Evolutionary conservation across 2,797 vertebrate species (phyloP).

Genomic region (Enteromius argenteus): DNA sequence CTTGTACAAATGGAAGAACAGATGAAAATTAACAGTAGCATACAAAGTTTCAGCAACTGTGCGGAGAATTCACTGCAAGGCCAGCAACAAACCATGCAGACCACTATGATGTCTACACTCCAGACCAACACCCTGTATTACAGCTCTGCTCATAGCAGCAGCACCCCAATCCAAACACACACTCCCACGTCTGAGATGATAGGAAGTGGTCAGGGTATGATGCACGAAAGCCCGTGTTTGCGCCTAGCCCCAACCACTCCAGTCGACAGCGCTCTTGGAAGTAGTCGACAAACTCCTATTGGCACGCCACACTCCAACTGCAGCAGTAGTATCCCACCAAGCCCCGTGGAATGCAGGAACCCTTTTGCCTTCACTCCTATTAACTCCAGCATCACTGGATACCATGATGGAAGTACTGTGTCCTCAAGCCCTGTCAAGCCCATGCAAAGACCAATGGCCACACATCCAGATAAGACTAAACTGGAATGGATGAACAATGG

Average conservation of each 20-base stretch:
- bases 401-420: constrained; percentile 90
- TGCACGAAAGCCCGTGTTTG: constrained; percentile 92
- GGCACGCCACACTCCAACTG: constrained; percentile 96
- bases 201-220: constrained; percentile 83
- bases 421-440: constrained; percentile 97
- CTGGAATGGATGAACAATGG: constrained; percentile 97
- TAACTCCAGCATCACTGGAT: constrained; percentile 91
- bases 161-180: constrained; percentile 86
- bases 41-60: constrained; percentile 83
- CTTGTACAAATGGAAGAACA: constrained; percentile 99
- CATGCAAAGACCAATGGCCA: constrained; percentile 98
- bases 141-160: constrained; percentile 83
- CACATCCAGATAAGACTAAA: constrained; percentile 95
- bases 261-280: constrained; percentile 92
- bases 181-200: constrained; percentile 91
- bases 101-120: constrained; percentile 78
- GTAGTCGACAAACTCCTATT: constrained; percentile 92
- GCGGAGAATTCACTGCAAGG: constrained; percentile 81
- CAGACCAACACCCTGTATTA: constrained; percentile 82
- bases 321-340: constrained; percentile 94
- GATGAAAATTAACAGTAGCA: constrained; percentile 88
- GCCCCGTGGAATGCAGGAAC: constrained; percentile 97
- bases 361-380: constrained; percentile 98
- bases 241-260: constrained; percentile 89
- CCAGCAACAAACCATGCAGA: constrained; percentile 77